These are phyloP conservation scores for Microcebus jonahi DNA, from an alignment of 2,113 vertebrate species.

Conservation along the genomic window DNA sequence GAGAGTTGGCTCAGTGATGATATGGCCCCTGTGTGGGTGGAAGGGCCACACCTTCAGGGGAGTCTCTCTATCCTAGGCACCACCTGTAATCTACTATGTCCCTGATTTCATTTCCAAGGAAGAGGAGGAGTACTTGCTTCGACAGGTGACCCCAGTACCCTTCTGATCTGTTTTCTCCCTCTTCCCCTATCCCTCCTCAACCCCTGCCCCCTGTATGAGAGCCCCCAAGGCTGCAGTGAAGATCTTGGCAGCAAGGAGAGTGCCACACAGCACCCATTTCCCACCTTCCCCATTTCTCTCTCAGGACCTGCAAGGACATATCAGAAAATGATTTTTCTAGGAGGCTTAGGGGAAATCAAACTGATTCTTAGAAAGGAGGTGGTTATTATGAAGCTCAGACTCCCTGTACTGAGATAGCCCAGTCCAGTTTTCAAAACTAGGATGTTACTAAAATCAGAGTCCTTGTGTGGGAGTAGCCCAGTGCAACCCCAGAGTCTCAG, in stretches of 20 bases:
- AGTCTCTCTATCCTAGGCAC: conserved; percentile 81
- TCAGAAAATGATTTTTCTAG: conserved; percentile 13
- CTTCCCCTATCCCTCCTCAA: neutral
- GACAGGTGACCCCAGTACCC: conserved; percentile 82
- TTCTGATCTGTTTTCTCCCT: neutral
- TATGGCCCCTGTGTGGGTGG: neutral
- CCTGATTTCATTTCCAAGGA: conserved; percentile 91
- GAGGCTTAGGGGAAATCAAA: conserved; percentile 17
- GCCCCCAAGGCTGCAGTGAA: neutral
- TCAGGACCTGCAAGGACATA: neutral
- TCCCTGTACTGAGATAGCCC: neutral
- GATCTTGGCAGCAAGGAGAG: neutral
- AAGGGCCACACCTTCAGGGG: conserved; percentile 7
- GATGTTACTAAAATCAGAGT: neutral
- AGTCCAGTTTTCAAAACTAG: neutral
- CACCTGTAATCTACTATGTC: conserved; percentile 90
- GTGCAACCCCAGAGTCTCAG: neutral
- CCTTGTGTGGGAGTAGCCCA: neutral
- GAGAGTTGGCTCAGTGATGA: neutral
- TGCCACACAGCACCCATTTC: neutral
- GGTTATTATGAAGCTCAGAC: neutral
- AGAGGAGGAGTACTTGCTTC: conserved; percentile 89
- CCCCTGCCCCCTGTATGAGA: neutral
- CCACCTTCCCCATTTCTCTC: neutral
- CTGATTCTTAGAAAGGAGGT: neutral